phyloP scores from a whole-genome alignment of 2,113 vertebrate genomes.

The Eretmochelys imbricata region DNA sequence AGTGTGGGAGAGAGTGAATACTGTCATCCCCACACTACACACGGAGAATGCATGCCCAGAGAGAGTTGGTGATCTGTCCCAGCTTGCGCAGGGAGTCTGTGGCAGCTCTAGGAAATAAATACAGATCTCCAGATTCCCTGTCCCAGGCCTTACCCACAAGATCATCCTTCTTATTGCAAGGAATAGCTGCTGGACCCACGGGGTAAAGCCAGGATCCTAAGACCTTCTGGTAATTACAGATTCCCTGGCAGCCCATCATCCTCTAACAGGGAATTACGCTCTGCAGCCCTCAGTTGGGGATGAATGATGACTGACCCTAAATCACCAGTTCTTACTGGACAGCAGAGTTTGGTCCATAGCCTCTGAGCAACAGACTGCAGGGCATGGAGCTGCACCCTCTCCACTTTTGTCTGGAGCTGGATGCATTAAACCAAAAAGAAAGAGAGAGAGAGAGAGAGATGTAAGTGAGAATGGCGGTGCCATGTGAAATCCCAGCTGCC shows the following conservation, averaged over 20 bases:
- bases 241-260: not conserved
- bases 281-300: not conserved
- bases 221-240: not conserved
- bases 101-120: not conserved
- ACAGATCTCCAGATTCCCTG: not conserved
- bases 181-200: not conserved
- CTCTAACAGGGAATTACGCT: not conserved
- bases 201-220: not conserved
- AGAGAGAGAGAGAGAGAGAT: not conserved
- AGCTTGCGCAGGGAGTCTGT: not conserved
- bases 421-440: too few relatives aligned
- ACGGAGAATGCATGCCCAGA: not conserved
- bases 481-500: not conserved
- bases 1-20: not conserved
- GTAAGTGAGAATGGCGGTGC: not conserved
- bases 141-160: not conserved
- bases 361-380: rapidly evolving
- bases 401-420: rapidly evolving
- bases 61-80: not conserved
- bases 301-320: not conserved
- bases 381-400: not conserved
- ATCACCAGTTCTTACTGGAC: not conserved
- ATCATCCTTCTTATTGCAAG: not conserved
- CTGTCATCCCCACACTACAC: not conserved
- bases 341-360: not conserved